Evolutionary conservation across 1,140 invertebrate species (phyloP).

Genomic region (Habropoda laboriosa): DNA sequence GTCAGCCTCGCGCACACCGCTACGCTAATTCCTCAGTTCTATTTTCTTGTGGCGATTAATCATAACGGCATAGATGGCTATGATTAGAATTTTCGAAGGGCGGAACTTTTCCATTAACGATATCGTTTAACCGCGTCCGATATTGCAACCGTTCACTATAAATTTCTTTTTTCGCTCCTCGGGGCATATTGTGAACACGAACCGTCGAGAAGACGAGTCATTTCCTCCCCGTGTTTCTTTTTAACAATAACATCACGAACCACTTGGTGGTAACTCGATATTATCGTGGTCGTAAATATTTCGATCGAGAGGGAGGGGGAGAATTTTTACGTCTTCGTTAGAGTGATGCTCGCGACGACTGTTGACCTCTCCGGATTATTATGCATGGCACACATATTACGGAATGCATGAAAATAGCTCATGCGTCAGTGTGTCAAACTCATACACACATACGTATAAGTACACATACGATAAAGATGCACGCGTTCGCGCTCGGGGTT

Average conservation of each 20-base stretch:
- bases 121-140: neutral
- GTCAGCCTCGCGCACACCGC: neutral
- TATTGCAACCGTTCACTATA: neutral
- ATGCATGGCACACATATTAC: constrained; percentile 61
- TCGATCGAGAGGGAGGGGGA: neutral
- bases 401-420: constrained; percentile 68
- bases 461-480: neutral
- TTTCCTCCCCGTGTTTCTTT: neutral
- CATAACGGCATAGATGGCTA: constrained; percentile 20
- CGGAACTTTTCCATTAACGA: neutral
- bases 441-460: no score
- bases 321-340: constrained; percentile 24
- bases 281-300: neutral
- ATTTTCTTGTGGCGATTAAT: constrained; percentile 47
- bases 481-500: constrained; percentile 21
- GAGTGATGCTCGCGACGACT: constrained; percentile 50
- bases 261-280: neutral
- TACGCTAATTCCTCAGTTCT: constrained; percentile 27
- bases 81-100: constrained; percentile 24
- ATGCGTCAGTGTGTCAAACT: constrained; percentile 59
- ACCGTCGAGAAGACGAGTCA: neutral
- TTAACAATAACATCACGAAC: neutral
- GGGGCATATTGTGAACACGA: neutral
- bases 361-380: constrained; percentile 61
- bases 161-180: neutral